Evolutionary conservation across 1,140 invertebrate species (phyloP).

Genomic region (Drosophila micromelanica): DNA sequence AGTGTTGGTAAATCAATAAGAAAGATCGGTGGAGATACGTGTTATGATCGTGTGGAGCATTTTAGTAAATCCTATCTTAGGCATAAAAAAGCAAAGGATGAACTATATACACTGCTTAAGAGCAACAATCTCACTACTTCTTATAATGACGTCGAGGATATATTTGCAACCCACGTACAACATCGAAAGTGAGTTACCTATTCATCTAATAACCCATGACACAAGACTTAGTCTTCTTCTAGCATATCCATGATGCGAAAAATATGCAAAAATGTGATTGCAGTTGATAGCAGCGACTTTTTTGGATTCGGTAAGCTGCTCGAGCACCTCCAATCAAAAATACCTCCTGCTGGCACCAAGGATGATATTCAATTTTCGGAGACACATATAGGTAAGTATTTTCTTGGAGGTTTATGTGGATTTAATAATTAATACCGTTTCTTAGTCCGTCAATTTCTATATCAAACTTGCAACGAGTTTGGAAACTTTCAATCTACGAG

Average conservation of each 20-base stretch:
- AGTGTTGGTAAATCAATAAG: constrained; percentile 29
- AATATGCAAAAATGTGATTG: constrained; percentile 26
- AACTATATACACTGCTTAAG: constrained; percentile 1
- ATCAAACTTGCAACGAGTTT: constrained; percentile 38
- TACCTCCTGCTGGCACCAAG: neutral
- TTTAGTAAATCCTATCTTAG: constrained; percentile 3
- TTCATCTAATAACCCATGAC: neutral
- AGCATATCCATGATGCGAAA: constrained; percentile 2
- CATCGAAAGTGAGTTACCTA: constrained; percentile 37
- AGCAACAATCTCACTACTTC: constrained; percentile 1
- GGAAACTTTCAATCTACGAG: constrained; percentile 32
- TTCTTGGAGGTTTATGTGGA: neutral
- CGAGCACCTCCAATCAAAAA: neutral
- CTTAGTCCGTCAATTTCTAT: constrained; percentile 41
- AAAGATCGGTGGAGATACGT: constrained; percentile 28
- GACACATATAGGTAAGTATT: neutral
- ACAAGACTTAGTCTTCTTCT: neutral
- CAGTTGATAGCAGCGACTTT: constrained; percentile 1
- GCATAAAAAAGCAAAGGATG: constrained; percentile 19
- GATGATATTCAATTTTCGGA: neutral
- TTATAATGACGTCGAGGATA: neutral
- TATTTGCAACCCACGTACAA: constrained; percentile 7
- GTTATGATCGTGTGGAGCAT: constrained; percentile 21
- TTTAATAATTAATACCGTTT: no score
- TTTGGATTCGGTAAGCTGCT: constrained; percentile 10